Base-by-base conservation (phyloP, 1,140 invertebrate genomes). In the Nixonia krombeini region DNA sequence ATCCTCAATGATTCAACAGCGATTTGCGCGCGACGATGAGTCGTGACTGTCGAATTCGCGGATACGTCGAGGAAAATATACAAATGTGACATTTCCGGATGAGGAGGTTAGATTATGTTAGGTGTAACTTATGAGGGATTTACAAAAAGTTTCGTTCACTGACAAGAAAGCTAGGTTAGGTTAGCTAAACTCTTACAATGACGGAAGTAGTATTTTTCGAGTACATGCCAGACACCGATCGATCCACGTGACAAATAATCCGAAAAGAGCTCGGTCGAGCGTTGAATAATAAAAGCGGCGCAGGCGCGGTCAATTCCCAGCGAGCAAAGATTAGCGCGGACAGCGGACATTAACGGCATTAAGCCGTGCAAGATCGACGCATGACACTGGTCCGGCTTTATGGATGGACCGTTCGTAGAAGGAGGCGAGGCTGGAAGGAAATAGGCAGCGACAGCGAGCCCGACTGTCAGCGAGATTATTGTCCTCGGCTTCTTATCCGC, bases 401-500 rank as follows among this genome's bases (percentile, higher is more conserved):
- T 12, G 33, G 15, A 25, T 15, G 50, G 35, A 46, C 55, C 63
- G 42, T 63, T 47, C 37, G 26, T 29, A 37, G 33, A 13, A 31
- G 3, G 8, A 31, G 45, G 23, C 23, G 6, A 31, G 29, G 16
- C 45, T 44, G 21, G 25, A 37, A 56, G 52, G 73, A 73, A 78
- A 79, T 84, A 84, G 84, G 79, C 75, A 62, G 63, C 70, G 72
- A 74, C 74, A 73, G 70, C 67, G 73, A 75, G 55, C 64, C n/a
- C 72, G 73, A 50, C 80, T 82, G 83, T 85, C 82, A 84, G 79
- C 70, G 67, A 81, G 80, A 84, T 85, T 85, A 84, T 84, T 85
- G 83, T 85, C 83, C 78, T 75, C 71, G 72, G 71, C 71, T 80
- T 84, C 77, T 84, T 84, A 83, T 83, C 77, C 74, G 56, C 59